phyloP scores from a whole-genome alignment of 2,888 invertebrate genomes.

The Psylliodes chrysocephalus region DNA sequence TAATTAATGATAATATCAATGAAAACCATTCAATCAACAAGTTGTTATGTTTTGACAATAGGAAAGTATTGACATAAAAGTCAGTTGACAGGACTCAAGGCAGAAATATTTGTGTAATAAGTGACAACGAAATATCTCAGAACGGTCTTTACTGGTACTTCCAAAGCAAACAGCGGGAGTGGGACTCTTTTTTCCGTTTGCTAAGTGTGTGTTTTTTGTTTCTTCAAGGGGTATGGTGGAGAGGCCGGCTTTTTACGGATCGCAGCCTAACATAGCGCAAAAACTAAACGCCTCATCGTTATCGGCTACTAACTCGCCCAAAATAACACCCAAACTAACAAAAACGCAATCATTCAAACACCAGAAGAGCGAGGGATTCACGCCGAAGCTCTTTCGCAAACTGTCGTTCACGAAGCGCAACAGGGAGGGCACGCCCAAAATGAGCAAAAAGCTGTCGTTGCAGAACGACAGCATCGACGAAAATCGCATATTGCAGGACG shows the following conservation, averaged over 20 bases:
- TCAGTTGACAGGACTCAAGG: too few species aligned
- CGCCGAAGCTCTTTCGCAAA: constrained; percentile 61
- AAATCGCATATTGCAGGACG: constrained; percentile 48
- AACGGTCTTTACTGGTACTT: too few species aligned
- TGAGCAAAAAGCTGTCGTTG: constrained; percentile 53
- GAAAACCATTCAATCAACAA: too few species aligned
- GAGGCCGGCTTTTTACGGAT: constrained; percentile 61
- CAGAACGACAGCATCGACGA: constrained; percentile 50
- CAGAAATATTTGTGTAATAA: too few species aligned
- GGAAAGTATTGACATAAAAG: too few species aligned
- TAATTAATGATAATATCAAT: too few species aligned
- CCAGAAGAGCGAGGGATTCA: constrained; percentile 55
- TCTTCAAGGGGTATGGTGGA: constrained; percentile 60
- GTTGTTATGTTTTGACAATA: too few species aligned
- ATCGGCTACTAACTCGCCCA: constrained; percentile 60
- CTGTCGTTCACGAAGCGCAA: constrained; percentile 58
- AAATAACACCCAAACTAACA: constrained; percentile 62
- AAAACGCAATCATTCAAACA: constrained; percentile 64
- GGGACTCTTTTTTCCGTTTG: too few species aligned
- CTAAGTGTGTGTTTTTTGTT: constrained; percentile 49
- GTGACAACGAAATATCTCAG: too few species aligned
- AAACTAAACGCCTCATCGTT: constrained; percentile 55
- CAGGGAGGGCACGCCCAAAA: constrained; percentile 54
- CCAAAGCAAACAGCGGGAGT: too few species aligned
- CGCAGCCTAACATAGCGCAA: constrained; percentile 64